These are phyloP conservation scores for Microcebus murinus DNA, from an alignment of 2,113 vertebrate genomes.

Conservation along the genomic window DNA sequence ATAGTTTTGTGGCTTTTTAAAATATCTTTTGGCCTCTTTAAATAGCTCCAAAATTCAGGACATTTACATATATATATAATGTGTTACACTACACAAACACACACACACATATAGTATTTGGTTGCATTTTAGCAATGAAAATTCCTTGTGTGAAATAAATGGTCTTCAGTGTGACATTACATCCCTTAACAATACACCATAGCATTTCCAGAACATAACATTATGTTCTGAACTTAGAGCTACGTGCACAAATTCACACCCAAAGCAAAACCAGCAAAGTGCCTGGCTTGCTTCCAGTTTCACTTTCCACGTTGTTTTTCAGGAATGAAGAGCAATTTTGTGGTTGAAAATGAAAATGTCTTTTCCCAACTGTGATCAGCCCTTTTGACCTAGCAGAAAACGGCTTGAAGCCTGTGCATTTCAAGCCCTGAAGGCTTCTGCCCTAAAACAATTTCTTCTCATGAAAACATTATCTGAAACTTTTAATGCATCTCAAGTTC, in stretches of 20 bases:
- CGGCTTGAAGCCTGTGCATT: not conserved
- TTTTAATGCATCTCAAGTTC: not conserved
- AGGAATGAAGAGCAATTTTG: conserved; percentile 65
- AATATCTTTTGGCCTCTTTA: not conserved
- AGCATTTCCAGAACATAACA: conserved; percentile 39
- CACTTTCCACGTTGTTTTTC: conserved; percentile 64
- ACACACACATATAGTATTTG: not conserved
- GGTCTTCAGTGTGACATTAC: conserved; percentile 9
- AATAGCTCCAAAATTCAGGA: conserved; percentile 12
- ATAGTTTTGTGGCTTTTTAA: not conserved
- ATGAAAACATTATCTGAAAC: not conserved
- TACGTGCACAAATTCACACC: conserved; percentile 68
- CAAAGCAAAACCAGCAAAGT: conserved; percentile 62
- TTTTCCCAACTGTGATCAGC: conserved; percentile 50
- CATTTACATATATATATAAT: not conserved
- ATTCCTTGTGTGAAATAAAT: conserved; percentile 40
- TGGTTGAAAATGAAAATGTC: conserved; percentile 66
- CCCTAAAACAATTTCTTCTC: not conserved
- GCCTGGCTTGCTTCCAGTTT: conserved; percentile 55
- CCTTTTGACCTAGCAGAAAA: conserved; percentile 49
- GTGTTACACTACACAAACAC: not conserved
- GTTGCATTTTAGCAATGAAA: conserved; percentile 5
- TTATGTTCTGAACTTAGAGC: conserved; percentile 65
- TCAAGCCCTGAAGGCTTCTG: not conserved
- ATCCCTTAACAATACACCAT: conserved; percentile 4